Conservation (phyloP, 1,140 invertebrate species). For the Drosophila subobscura region DNA sequence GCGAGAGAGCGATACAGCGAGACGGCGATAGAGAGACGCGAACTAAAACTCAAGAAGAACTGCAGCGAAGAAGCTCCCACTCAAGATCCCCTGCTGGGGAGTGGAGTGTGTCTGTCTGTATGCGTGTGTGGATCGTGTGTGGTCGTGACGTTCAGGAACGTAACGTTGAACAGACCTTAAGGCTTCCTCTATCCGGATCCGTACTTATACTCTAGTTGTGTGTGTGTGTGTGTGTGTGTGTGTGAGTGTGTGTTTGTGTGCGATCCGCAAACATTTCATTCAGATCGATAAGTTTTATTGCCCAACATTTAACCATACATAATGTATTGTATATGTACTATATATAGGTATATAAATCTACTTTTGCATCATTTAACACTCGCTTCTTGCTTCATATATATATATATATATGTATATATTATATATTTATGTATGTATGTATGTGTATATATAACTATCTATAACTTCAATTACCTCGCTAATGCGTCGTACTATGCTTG, state of each 20-base stretch:
- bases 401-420: conserved; percentile 35
- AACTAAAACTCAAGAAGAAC: conserved; percentile 42
- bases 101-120: conserved; percentile 8
- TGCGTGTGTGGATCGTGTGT: conserved; percentile 26
- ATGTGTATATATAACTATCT: conserved; percentile 50
- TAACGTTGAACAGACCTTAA: conserved; percentile 24
- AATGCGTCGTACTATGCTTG: conserved; percentile 55
- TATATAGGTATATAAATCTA: conserved; percentile 56
- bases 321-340: conserved; percentile 30
- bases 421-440: conserved; percentile 25
- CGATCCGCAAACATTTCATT: conserved; percentile 49
- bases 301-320: conserved; percentile 75
- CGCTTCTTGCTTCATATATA: conserved; percentile 20
- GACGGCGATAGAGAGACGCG: background rate
- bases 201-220: no score
- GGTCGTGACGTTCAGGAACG: conserved; percentile 18
- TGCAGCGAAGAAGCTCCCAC: conserved; percentile 44
- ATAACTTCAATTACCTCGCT: conserved; percentile 68
- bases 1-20: background rate
- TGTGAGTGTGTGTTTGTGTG: background rate
- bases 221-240: background rate
- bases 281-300: conserved; percentile 65
- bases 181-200: no score
- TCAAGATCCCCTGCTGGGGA: background rate
- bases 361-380: conserved; percentile 48